Base-by-base conservation (phyloP, 2,888 invertebrate genomes). In the Lamellibrachia satsuma region DNA sequence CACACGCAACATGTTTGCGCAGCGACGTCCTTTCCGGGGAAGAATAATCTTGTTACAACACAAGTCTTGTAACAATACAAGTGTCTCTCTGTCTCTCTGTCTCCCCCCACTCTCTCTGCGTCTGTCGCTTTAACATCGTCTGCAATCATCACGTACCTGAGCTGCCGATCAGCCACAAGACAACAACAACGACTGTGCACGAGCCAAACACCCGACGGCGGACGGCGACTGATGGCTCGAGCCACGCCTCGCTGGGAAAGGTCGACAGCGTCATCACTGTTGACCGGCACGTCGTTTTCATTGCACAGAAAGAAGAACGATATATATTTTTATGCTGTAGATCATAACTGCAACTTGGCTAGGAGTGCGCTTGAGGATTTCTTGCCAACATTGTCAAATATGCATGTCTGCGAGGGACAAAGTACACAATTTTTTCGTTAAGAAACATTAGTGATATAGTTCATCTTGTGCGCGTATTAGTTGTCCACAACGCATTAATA, bases 21-120 rank as follows among this genome's bases (percentile, higher is more conserved):
- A n/a, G n/a, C n/a, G n/a, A n/a, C n/a, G n/a, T n/a, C n/a, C n/a
- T n/a, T n/a, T n/a, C n/a, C n/a, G n/a, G n/a, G n/a, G n/a, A n/a
- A n/a, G n/a, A n/a, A n/a, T n/a, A n/a, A n/a, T n/a, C n/a, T n/a
- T n/a, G n/a, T n/a, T n/a, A n/a, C n/a, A n/a, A n/a, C n/a, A n/a
- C n/a, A n/a, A n/a, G n/a, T n/a, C n/a, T n/a, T n/a, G n/a, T n/a
- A n/a, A n/a, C n/a, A n/a, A n/a, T n/a, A n/a, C n/a, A n/a, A n/a
- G n/a, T n/a, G n/a, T 39, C 91, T 27, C 91, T 91, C 91, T 39
- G 1, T n/a, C 91, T n/a, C 91, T 39, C 91, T 91, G 1, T 91
- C 91, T 39, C 91, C n/a, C n/a, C n/a, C n/a, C n/a, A n/a, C n/a
- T 91, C 91, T 91, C 39, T 39, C 91, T 91, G n/a, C n/a, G n/a